These are phyloP conservation scores for Accipiter cooperii DNA, from an alignment of 2,113 vertebrate species.

Conservation along the genomic window DNA sequence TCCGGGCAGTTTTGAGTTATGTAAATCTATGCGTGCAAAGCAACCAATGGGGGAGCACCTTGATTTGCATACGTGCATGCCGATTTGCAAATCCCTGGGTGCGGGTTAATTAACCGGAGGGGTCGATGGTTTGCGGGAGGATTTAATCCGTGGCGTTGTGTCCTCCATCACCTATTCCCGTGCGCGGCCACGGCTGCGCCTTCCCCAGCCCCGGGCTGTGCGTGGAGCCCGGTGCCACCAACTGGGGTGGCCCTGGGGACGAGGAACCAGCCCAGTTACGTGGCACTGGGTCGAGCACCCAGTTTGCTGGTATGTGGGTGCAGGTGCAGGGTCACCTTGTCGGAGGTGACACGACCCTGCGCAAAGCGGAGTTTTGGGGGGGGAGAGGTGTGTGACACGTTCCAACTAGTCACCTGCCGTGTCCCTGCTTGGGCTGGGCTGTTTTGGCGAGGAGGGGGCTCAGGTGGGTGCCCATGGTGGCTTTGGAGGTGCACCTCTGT, in stretches of 20 bases:
- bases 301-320: neutral
- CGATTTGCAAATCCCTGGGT: too few relatives aligned
- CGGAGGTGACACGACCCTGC: rapidly evolving
- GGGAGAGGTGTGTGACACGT: neutral
- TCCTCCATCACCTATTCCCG: rapidly evolving
- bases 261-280: rapidly evolving
- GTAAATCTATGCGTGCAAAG: neutral
- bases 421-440: neutral
- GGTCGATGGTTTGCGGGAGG: neutral
- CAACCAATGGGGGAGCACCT: neutral
- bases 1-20: neutral
- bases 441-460: neutral
- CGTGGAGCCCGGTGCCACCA: neutral
- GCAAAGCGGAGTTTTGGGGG: neutral
- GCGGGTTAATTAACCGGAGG: neutral
- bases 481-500: neutral
- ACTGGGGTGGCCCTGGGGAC: neutral
- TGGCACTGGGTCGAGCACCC: neutral
- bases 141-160: rapidly evolving
- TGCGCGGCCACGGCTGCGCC: neutral
- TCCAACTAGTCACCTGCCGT: neutral
- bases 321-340: neutral
- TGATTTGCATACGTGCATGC: neutral
- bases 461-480: rapidly evolving
- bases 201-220: neutral